Percentiles rank a stretch among this genome's conserved stretches.
Evolutionary conservation across 2,888 invertebrate species (phyloP).

Genomic region (Hecatera dysodea): DNA sequence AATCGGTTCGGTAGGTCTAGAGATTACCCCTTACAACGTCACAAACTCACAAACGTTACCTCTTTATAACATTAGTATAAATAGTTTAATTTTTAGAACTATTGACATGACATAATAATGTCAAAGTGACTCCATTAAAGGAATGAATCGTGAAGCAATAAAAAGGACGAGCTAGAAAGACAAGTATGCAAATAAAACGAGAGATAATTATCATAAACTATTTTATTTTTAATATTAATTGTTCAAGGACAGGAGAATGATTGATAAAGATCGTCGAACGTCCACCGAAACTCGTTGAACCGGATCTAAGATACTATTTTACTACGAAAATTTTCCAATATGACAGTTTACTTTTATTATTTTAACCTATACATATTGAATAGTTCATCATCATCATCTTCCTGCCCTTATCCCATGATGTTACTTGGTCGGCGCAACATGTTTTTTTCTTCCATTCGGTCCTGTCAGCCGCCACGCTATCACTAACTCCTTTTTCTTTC

Average conservation of each 20-base stretch:
- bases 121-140: slow-evolving; percentile 18
- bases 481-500: no score
- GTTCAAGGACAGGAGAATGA: slow-evolving; percentile 41
- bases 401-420: no score
- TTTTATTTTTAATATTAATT: slow-evolving; percentile 45
- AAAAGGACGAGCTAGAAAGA: slow-evolving; percentile 28
- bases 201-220: slow-evolving; percentile 45
- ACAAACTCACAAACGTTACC: no score
- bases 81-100: background rate
- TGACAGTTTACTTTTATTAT: slow-evolving; percentile 11
- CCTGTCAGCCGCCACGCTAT: no score
- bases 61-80: no score
- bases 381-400: no score
- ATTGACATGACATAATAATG: slow-evolving; percentile 9
- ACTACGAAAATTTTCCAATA: slow-evolving; percentile 20
- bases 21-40: no score
- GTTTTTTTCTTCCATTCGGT: no score
- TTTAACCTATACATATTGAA: slow-evolving; percentile 3
- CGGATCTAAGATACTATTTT: slow-evolving; percentile 5
- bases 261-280: slow-evolving; percentile 31
- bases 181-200: slow-evolving; percentile 48
- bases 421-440: no score
- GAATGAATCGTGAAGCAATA: slow-evolving; percentile 29
- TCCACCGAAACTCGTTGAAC: slow-evolving; percentile 19
- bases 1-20: no score